Percentiles rank a stretch among this genome's conserved stretches.
Conservation (phyloP, 2,797 vertebrate genomes). For the Harpagifer antarcticus region DNA sequence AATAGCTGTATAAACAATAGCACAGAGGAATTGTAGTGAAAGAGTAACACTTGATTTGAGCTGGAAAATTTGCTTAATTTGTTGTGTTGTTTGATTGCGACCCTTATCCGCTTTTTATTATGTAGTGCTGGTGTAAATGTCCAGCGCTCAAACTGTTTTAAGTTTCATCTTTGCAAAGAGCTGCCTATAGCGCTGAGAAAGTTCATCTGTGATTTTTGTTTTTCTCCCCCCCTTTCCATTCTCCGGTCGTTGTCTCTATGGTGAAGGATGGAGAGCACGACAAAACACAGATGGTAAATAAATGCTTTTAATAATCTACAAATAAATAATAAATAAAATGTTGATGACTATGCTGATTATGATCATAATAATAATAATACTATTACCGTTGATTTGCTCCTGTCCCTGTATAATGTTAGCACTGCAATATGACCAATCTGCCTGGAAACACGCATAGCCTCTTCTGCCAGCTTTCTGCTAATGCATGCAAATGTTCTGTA, state of each 20-base stretch:
- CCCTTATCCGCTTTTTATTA: constrained; percentile 9
- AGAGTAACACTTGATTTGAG: constrained; percentile 8
- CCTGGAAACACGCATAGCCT: constrained; percentile 42
- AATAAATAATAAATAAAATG: constrained; percentile 36
- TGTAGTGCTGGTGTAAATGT: constrained; percentile 40
- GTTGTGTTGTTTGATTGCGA: constrained; percentile 23
- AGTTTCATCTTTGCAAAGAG: constrained; percentile 53
- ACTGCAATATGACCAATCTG: constrained; percentile 56
- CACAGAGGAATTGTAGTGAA: not conserved
- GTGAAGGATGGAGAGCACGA: constrained; percentile 88
- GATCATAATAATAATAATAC: constrained; percentile 27
- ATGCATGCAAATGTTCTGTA: constrained; percentile 67
- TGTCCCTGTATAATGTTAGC: constrained; percentile 59
- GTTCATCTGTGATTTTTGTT: constrained; percentile 80
- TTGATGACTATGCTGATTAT: constrained; percentile 58
- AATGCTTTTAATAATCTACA: constrained; percentile 78
- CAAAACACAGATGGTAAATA: constrained; percentile 90
- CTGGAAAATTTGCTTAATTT: constrained; percentile 11
- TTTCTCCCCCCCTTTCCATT: constrained; percentile 77
- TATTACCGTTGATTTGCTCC: constrained; percentile 63
- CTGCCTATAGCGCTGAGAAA: constrained; percentile 54
- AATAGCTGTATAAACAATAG: not conserved
- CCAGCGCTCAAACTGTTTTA: constrained; percentile 28
- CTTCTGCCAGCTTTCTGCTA: constrained; percentile 58
- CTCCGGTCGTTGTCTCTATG: constrained; percentile 82